Conservation (phyloP, 1,140 invertebrate species). For the Atopsyche davidsoni region DNA sequence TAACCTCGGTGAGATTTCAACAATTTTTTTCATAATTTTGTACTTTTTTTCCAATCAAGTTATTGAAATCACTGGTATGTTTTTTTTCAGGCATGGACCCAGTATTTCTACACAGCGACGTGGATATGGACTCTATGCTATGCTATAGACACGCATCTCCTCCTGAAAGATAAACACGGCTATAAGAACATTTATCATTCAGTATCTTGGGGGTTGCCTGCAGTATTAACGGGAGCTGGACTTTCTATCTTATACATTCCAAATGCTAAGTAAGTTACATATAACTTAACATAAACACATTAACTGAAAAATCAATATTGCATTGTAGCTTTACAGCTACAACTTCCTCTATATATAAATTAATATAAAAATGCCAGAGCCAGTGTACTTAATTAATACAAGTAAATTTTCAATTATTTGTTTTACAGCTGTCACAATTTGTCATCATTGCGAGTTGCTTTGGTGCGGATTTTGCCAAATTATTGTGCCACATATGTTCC, state of each 20-base stretch:
- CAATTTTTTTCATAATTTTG: neutral
- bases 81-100: conserved; percentile 66
- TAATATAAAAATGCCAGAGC: neutral
- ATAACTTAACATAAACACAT: too few relatives aligned
- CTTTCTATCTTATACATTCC: conserved; percentile 68
- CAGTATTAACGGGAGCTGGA: conserved; percentile 58
- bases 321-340: too few relatives aligned
- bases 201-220: conserved; percentile 65
- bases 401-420: conserved; percentile 13
- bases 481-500: conserved; percentile 70
- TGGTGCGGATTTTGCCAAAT: conserved; percentile 69
- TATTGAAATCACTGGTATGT: conserved; percentile 2
- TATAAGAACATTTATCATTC: conserved; percentile 57
- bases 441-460: conserved; percentile 49
- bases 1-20: conserved; percentile 60
- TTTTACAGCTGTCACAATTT: conserved; percentile 66
- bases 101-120: conserved; percentile 78
- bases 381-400: neutral
- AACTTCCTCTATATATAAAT: too few relatives aligned
- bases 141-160: conserved; percentile 68
- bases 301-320: too few relatives aligned
- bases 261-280: conserved; percentile 62
- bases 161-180: conserved; percentile 56
- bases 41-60: neutral
- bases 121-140: conserved; percentile 82